Evolutionary conservation across 2,888 invertebrate genomes (phyloP).

Genomic region (Coenonympha arcania): DNA sequence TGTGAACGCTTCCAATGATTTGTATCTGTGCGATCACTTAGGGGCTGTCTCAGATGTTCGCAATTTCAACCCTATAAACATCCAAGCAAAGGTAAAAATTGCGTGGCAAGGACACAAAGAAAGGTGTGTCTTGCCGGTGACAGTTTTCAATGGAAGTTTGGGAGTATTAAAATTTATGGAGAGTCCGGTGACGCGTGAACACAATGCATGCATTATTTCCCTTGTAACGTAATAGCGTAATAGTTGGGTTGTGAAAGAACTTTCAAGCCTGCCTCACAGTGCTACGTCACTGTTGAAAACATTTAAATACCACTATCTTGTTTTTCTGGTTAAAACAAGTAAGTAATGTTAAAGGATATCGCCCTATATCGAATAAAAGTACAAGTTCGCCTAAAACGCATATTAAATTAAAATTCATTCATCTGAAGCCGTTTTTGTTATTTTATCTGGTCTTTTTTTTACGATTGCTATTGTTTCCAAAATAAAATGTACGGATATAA

Average conservation of each 20-base stretch:
- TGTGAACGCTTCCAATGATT: conserved; percentile 60
- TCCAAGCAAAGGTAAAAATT: not conserved
- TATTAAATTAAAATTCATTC: too few relatives aligned
- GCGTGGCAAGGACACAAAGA: not conserved
- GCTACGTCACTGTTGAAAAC: too few relatives aligned
- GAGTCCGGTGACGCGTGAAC: conserved; percentile 18
- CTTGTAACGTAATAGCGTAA: not conserved
- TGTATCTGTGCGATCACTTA: conserved; percentile 38
- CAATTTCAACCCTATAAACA: conserved; percentile 7
- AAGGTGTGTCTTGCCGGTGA: conserved; percentile 24
- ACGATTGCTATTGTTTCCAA: too few relatives aligned
- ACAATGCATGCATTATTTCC: conserved; percentile 12
- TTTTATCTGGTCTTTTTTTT: too few relatives aligned
- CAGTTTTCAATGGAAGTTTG: conserved; percentile 23
- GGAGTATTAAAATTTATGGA: conserved; percentile 23
- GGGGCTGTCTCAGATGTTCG: conserved; percentile 6
- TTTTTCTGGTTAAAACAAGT: too few relatives aligned
- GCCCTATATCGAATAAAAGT: too few relatives aligned
- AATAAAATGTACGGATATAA: too few relatives aligned
- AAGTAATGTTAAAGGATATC: too few relatives aligned
- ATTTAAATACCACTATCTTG: too few relatives aligned
- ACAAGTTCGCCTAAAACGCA: too few relatives aligned
- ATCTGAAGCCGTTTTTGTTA: too few relatives aligned
- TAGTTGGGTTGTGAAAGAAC: not conserved
- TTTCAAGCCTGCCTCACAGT: too few relatives aligned